Evolutionary conservation across 2,888 invertebrate species (phyloP).

Genomic region (Chromoteleia sp.): DNA sequence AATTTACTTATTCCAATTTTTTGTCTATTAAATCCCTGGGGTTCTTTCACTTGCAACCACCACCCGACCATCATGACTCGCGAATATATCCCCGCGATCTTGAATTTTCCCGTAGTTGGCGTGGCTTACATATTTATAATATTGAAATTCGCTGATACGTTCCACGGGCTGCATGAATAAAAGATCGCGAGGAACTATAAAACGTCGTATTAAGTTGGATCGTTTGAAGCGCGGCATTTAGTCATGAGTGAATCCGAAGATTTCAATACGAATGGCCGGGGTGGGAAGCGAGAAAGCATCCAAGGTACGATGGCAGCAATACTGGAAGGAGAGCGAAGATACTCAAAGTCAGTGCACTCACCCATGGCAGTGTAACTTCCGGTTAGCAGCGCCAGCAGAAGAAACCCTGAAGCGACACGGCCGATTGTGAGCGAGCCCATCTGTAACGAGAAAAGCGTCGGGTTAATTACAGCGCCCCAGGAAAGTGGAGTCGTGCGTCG

Average conservation of each 20-base stretch:
- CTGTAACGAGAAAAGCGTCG: slow-evolving; percentile 77
- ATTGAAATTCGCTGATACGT: slow-evolving; percentile 57
- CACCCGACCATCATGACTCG: slow-evolving; percentile 24
- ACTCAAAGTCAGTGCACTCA: slow-evolving; percentile 72
- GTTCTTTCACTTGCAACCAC: slow-evolving; percentile 4
- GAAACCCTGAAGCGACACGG: slow-evolving; percentile 75
- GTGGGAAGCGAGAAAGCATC: slow-evolving; percentile 25
- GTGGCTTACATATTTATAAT: slow-evolving; percentile 61
- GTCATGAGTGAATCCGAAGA: slow-evolving; percentile 44
- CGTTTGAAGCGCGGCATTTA: slow-evolving; percentile 44
- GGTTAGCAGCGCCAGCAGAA: slow-evolving; percentile 77
- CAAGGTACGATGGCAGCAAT: not conserved
- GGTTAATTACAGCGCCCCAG: slow-evolving; percentile 69
- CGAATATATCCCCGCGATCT: slow-evolving; percentile 15
- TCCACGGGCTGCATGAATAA: slow-evolving; percentile 56
- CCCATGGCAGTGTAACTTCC: slow-evolving; percentile 77
- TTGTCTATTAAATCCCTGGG: not conserved
- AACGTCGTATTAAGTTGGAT: slow-evolving; percentile 53
- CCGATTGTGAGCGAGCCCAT: slow-evolving; percentile 80
- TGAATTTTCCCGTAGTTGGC: slow-evolving; percentile 34
- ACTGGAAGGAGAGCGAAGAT: slow-evolving; percentile 27
- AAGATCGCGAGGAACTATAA: slow-evolving; percentile 53
- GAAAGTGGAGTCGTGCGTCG: slow-evolving; percentile 59
- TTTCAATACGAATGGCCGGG: slow-evolving; percentile 54
- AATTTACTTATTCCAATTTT: no score